Conservation (phyloP, 2,797 vertebrate genomes). For the Monodelphis domestica region DNA sequence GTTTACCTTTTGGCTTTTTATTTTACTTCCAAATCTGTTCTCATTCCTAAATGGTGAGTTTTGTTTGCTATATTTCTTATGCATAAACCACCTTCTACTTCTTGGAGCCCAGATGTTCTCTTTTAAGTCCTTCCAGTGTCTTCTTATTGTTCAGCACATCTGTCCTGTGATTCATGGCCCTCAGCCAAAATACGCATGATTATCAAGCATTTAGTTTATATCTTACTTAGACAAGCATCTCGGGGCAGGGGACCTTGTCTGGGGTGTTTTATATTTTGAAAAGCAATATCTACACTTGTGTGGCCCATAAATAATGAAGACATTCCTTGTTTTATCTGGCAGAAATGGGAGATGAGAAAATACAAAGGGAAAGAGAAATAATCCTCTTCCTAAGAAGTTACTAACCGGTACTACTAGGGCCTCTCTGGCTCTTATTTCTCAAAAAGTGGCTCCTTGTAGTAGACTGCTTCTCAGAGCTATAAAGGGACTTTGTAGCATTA, state of each 20-base stretch:
- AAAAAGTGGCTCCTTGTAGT: background rate
- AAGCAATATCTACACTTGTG: slow-evolving; percentile 5
- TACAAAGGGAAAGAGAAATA: background rate
- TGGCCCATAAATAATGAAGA: background rate
- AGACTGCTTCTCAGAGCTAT: background rate
- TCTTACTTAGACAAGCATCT: background rate
- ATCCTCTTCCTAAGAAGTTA: background rate
- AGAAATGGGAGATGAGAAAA: background rate
- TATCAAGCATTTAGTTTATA: background rate
- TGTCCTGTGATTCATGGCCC: background rate
- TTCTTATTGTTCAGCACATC: background rate
- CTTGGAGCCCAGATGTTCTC: background rate
- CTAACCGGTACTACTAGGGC: background rate
- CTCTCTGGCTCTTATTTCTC: background rate
- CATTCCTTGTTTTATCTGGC: background rate
- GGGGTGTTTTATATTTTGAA: background rate
- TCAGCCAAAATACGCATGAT: slow-evolving; percentile 12
- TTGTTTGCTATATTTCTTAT: rapidly evolving
- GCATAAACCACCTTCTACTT: background rate
- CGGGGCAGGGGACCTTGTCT: background rate
- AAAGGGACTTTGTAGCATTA: background rate
- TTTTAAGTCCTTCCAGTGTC: background rate
- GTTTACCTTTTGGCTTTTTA: background rate
- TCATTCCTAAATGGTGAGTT: background rate
- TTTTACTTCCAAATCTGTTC: background rate